These are phyloP conservation scores for Malacoctenus gilli DNA, from an alignment of 2,797 vertebrate species.

Conservation along the genomic window DNA sequence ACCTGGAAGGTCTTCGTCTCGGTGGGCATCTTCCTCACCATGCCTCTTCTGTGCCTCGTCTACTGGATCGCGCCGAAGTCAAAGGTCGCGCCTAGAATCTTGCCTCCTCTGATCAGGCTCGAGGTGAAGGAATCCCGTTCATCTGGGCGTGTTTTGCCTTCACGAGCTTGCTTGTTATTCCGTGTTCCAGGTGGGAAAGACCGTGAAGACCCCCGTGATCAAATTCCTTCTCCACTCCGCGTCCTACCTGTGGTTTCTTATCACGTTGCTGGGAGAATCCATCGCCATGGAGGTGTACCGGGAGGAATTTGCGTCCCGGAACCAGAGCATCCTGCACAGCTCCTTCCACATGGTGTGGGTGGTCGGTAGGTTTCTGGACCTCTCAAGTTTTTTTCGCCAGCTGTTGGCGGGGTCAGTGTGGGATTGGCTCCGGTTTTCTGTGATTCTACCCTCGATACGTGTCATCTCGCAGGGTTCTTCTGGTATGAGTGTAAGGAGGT, in stretches of 20 bases:
- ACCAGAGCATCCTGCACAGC: conserved; percentile 86
- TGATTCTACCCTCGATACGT: neutral
- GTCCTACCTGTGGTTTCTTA: conserved; percentile 92
- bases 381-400: no score
- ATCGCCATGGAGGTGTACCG: conserved; percentile 87
- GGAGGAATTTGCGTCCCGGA: conserved; percentile 79
- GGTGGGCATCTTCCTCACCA: conserved; percentile 87
- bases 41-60: conserved; percentile 88
- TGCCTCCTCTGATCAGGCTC: no score
- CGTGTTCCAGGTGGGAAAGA: conserved; percentile 85
- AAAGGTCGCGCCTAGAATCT: conserved; percentile 80
- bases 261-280: conserved; percentile 88
- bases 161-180: conserved; percentile 20
- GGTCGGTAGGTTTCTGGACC: conserved; percentile 82
- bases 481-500: conserved; percentile 95
- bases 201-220: conserved; percentile 87
- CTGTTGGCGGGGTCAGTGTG: no score
- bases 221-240: conserved; percentile 91
- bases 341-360: conserved; percentile 95
- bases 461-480: conserved; percentile 84
- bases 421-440: no score
- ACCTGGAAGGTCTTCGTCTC: conserved; percentile 87
- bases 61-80: conserved; percentile 92
- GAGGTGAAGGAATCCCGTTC: no score
- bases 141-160: neutral